These are phyloP conservation scores for Andrena haemorrhoa DNA, from an alignment of 2,888 invertebrate species.

Conservation along the genomic window DNA sequence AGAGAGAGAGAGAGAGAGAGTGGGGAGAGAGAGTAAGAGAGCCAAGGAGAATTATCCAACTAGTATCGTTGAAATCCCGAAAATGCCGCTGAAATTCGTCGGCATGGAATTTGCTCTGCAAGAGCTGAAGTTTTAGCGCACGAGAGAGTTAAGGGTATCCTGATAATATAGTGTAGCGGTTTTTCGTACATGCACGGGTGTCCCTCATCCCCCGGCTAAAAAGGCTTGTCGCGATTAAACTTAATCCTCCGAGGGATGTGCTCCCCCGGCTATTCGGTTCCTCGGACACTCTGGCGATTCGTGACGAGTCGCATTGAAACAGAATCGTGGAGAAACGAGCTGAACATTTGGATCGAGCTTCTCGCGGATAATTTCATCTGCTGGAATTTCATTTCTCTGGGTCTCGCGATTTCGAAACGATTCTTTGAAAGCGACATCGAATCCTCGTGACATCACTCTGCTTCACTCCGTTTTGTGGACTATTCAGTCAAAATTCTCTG, in stretches of 20 bases:
- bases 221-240: constrained; percentile 15
- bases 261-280: constrained; percentile 16
- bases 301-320: background rate
- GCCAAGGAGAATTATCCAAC: constrained; percentile 32
- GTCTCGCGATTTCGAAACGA: background rate
- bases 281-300: background rate
- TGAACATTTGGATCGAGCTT: background rate
- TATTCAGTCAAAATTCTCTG: too few species aligned
- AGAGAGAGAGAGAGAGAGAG: too few species aligned
- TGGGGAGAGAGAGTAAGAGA: too few species aligned
- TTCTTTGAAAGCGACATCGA: background rate
- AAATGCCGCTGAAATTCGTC: constrained; percentile 62
- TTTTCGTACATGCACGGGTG: constrained; percentile 23
- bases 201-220: background rate
- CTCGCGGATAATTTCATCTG: background rate
- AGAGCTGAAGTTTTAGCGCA: constrained; percentile 46
- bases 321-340: background rate
- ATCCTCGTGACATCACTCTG: background rate
- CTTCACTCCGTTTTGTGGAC: background rate
- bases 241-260: constrained; percentile 43
- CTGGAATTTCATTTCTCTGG: background rate
- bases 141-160: constrained; percentile 56
- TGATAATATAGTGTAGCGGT: constrained; percentile 38
- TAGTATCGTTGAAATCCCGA: constrained; percentile 60
- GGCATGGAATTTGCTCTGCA: constrained; percentile 44